Evolutionary conservation across 2,797 vertebrate species (phyloP), one percentile per base, ranked within the genome.

Genomic region (Microcaecilia unicolor): DNA sequence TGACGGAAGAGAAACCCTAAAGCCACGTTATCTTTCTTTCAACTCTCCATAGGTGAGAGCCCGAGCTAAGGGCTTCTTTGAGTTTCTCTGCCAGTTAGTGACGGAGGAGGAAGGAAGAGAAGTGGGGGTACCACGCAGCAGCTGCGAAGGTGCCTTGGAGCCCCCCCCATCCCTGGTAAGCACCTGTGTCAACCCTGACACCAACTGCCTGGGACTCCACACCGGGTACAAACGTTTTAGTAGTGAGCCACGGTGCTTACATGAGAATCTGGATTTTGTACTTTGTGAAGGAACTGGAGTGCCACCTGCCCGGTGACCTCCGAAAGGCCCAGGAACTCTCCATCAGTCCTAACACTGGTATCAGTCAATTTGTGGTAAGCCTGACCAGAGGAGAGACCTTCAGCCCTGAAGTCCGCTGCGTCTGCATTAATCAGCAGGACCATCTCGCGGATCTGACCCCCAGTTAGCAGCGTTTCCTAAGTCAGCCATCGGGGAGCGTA

Each of bases 231-330:
- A 90, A 86, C 32, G 61, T 80, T 18, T 66, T 98, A 48, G 80
- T 87, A 15, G 93, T 98, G 58, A 93, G 91, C 67, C 95, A 98
- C 0, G 92, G 95, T 1, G 91, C 89, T 3, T 97, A 88, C 66
- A 95, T 98, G 72, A 87, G 80, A 10, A 78, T 80, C 24, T 88
- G 87, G 55, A 41, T 90, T 13, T 64, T 45, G 40, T 90, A 97
- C 70, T 80, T 98, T 5, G 67, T 94, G 32, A 88, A 87, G 18
- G 85, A 93, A 46, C 70, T 92, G 5, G 49, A 58, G 18, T 90
- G 91, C 50, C 49, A 58, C 19, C 66, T 92, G 25, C 91, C 92
- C 4, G 32, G 51, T 1, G 50, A 70, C n/a, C 46, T 76, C 36
- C 86, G 80, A 59, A 71, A 70, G 55, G 81, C 81, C 0, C 87